Conservation (phyloP, 1,140 invertebrate genomes). For the Odontomachus brunneus region DNA sequence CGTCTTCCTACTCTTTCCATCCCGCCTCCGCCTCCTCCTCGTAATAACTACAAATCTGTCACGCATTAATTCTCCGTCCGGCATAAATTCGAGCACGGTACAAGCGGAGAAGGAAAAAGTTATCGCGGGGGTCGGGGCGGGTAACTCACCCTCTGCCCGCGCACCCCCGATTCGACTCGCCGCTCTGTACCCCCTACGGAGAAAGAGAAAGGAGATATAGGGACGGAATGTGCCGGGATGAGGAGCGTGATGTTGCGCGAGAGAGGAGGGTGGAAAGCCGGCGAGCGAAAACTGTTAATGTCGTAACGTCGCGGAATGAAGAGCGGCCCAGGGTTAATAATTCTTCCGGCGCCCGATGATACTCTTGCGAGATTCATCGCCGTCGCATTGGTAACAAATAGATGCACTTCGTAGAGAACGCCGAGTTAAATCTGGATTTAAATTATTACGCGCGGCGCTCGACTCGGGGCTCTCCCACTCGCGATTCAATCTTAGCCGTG, state of each 20-base stretch:
- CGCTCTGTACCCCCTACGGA: constrained; percentile 44
- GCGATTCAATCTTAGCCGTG: too few relatives aligned
- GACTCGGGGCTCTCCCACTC: neutral
- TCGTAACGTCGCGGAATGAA: constrained; percentile 58
- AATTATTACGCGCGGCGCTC: constrained; percentile 10
- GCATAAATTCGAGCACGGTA: constrained; percentile 84
- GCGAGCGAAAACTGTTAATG: constrained; percentile 63
- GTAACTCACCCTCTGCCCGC: constrained; percentile 52
- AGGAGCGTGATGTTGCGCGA: constrained; percentile 44
- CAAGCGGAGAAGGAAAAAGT: constrained; percentile 80
- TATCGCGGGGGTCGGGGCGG: constrained; percentile 72
- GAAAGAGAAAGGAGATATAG: constrained; percentile 35
- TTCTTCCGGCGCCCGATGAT: constrained; percentile 54
- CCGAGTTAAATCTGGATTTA: neutral
- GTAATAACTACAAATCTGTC: constrained; percentile 86
- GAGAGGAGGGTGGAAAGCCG: constrained; percentile 42
- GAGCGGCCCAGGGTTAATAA: constrained; percentile 42
- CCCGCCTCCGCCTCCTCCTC: constrained; percentile 73
- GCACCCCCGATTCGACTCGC: constrained; percentile 55
- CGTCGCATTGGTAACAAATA: constrained; percentile 29
- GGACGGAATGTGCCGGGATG: constrained; percentile 19
- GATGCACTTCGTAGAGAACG: neutral
- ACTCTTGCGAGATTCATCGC: constrained; percentile 41
- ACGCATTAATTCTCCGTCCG: constrained; percentile 85
- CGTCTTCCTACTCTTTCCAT: constrained; percentile 79